A percentile compares a stretch with the other conserved stretches of the same genome.
Evolutionary conservation across 2,797 vertebrate species (phyloP).

Genomic region (Kryptopterus vitreolus): DNA sequence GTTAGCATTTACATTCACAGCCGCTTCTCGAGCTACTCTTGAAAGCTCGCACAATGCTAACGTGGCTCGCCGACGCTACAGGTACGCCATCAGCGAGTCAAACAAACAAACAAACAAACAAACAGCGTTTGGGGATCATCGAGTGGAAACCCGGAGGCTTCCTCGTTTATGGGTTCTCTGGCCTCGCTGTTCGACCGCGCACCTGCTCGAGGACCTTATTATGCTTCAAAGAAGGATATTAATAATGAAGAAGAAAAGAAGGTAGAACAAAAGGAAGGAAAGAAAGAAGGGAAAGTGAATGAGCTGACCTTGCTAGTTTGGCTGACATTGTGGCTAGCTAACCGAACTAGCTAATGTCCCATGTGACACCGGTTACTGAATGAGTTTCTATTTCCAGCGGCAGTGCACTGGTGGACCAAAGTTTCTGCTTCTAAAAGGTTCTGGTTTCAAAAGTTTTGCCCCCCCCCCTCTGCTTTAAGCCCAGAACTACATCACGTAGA

Average conservation of each 20-base stretch:
- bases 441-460: not conserved
- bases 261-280: too few relatives aligned
- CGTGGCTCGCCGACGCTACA: conserved; percentile 47
- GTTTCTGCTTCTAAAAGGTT: not conserved
- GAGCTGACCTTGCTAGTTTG: not conserved
- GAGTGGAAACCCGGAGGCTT: not conserved
- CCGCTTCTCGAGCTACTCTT: conserved; percentile 33
- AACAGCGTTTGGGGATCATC: conserved; percentile 42
- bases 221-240: not conserved
- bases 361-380: not conserved
- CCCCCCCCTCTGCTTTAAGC: conserved; percentile 41
- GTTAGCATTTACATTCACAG: conserved; percentile 58
- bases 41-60: conserved; percentile 39
- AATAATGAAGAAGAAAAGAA: too few relatives aligned
- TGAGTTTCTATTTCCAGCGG: not conserved
- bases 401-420: not conserved
- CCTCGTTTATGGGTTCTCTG: not conserved
- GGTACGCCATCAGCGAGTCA: conserved; percentile 51
- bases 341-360: conserved; percentile 44
- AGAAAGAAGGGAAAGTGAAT: too few relatives aligned
- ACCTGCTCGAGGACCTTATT: not conserved
- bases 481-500: conserved; percentile 57
- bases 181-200: conserved; percentile 3
- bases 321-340: too few relatives aligned
- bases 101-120: conserved; percentile 15